Conservation (phyloP, 2,113 vertebrate species). For the Phoxinus phoxinus region DNA sequence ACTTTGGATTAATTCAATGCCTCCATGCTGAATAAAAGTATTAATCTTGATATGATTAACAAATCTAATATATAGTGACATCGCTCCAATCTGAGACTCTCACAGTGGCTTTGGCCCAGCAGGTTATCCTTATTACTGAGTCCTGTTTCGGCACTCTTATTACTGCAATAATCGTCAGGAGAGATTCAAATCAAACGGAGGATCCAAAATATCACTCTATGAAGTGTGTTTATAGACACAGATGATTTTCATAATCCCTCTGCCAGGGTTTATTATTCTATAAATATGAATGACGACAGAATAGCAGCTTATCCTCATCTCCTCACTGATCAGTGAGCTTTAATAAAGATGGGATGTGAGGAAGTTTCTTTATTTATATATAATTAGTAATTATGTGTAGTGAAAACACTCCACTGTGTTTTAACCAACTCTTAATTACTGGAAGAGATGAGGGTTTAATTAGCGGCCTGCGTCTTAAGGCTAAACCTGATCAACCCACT, state of each 20-base stretch:
- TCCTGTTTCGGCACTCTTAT: neutral
- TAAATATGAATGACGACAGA: slow-evolving; percentile 10
- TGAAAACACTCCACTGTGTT: slow-evolving; percentile 44
- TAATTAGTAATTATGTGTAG: slow-evolving; percentile 48
- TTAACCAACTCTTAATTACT: slow-evolving; percentile 56
- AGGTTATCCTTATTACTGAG: neutral
- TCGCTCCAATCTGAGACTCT: neutral
- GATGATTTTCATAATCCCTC: slow-evolving; percentile 17
- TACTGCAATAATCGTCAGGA: neutral
- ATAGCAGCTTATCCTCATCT: slow-evolving; percentile 28
- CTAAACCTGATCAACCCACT: slow-evolving; percentile 40
- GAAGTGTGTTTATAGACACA: neutral
- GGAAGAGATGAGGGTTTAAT: slow-evolving; percentile 51
- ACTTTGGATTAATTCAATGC: too few species aligned
- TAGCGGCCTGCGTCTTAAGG: slow-evolving; percentile 39
- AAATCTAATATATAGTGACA: neutral
- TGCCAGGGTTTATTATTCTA: slow-evolving; percentile 5
- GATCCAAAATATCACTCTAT: neutral
- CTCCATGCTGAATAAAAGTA: too few species aligned
- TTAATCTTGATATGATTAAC: neutral
- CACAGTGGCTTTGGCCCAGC: neutral
- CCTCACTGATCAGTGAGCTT: slow-evolving; percentile 24
- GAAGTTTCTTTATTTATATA: slow-evolving; percentile 12
- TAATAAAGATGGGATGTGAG: slow-evolving; percentile 10
- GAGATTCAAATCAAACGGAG: neutral